phyloP scores from a whole-genome alignment of 1,140 invertebrate genomes.

The Babylonia areolata region DNA sequence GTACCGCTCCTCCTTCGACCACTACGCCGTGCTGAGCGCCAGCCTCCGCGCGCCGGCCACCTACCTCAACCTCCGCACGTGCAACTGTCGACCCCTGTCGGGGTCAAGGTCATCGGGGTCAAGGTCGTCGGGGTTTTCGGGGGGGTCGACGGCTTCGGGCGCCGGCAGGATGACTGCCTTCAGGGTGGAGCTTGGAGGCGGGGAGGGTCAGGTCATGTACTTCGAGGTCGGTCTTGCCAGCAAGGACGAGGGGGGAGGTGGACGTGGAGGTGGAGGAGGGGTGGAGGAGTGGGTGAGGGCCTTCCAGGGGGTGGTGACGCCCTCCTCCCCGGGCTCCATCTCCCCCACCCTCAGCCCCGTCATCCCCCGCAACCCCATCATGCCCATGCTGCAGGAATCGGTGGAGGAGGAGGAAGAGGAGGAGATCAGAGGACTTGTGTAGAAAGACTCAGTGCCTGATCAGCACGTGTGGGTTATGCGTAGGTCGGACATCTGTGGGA shows the following conservation, averaged over 20 bases:
- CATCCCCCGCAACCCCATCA: conserved; percentile 31
- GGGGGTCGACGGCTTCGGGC: neutral
- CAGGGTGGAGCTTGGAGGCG: conserved; percentile 29
- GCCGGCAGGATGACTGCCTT: neutral
- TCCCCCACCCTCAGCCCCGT: conserved; percentile 29
- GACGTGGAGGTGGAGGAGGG: neutral
- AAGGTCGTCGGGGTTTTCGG: neutral
- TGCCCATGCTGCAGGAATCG: conserved; percentile 35
- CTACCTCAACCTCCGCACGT: conserved; percentile 38
- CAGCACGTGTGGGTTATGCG: too few relatives aligned
- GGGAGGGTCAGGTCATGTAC: conserved; percentile 35
- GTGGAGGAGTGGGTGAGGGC: conserved; percentile 28
- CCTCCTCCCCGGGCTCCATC: conserved; percentile 23
- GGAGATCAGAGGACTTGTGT: neutral
- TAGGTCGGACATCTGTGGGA: too few relatives aligned
- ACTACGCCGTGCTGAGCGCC: conserved; percentile 21
- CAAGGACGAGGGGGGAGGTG: too few relatives aligned
- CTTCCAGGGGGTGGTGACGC: conserved; percentile 1
- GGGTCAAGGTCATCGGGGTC: neutral
- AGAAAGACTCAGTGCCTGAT: too few relatives aligned
- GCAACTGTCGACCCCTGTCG: conserved; percentile 13
- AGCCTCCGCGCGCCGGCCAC: conserved; percentile 32
- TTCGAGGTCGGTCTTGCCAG: neutral
- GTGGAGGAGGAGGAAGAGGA: conserved; percentile 32
- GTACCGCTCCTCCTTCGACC: conserved; percentile 34